These are phyloP conservation scores for Rotaria magnacalcarata DNA, from an alignment of 2,888 invertebrate genomes.

Conservation along the genomic window DNA sequence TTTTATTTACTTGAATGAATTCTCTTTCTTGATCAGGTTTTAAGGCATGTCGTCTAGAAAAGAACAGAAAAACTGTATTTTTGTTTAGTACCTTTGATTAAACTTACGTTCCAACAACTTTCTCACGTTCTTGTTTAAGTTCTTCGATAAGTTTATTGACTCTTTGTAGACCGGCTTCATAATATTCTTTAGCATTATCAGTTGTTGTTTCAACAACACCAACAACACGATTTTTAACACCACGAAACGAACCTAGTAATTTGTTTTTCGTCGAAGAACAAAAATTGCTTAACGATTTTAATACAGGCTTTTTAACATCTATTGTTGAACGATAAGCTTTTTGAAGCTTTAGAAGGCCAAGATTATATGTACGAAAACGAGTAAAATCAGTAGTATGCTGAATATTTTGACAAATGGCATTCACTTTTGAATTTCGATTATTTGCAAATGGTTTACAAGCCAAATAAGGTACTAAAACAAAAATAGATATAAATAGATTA, in stretches of 20 bases:
- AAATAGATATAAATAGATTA: background rate
- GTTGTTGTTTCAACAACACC: background rate
- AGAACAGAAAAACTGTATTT: background rate
- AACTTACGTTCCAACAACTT: conserved; percentile 20
- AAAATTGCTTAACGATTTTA: background rate
- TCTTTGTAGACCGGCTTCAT: conserved; percentile 22
- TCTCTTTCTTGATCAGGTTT: background rate
- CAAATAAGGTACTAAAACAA: background rate
- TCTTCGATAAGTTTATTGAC: background rate
- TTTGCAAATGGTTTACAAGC: background rate
- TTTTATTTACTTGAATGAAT: background rate
- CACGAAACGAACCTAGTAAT: background rate
- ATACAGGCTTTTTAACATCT: background rate
- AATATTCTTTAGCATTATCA: conserved; percentile 32
- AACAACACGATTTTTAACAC: background rate
- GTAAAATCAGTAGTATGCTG: background rate
- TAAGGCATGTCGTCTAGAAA: background rate
- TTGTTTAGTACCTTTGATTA: too few species aligned
- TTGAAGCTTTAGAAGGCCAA: background rate
- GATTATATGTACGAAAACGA: background rate
- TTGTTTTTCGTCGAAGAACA: background rate
- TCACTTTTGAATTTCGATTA: background rate
- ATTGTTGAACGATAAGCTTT: background rate
- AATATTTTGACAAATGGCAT: background rate
- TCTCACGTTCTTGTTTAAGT: conserved; percentile 16